Evolutionary conservation across 2,888 invertebrate species (phyloP).

Genomic region (Strigamia transsilvanica): DNA sequence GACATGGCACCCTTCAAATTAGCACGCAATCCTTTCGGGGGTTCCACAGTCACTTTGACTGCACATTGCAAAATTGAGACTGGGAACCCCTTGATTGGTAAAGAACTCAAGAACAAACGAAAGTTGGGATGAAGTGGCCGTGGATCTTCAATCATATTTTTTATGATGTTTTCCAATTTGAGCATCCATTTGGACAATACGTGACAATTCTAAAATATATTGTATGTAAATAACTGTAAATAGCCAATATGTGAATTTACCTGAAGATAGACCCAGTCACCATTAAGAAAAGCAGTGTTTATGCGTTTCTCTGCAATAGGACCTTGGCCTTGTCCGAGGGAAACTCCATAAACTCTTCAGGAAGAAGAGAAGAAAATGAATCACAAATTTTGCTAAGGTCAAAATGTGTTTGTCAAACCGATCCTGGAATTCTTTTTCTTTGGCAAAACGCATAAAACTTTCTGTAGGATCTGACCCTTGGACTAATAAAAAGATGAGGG

Average conservation of each 20-base stretch:
- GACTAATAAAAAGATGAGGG: conserved; percentile 85
- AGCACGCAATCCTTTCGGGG: conserved; percentile 66
- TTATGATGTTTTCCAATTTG: conserved; percentile 64
- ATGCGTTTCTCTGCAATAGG: conserved; percentile 66
- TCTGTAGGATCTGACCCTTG: conserved; percentile 70
- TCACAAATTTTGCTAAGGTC: not conserved
- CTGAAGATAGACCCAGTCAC: conserved; percentile 66
- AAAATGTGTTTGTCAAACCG: conserved; percentile 59
- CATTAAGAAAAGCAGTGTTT: conserved; percentile 61
- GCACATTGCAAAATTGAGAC: conserved; percentile 65
- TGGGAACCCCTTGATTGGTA: conserved; percentile 65
- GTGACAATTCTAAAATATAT: conserved; percentile 64
- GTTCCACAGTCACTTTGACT: conserved; percentile 66
- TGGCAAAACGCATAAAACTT: conserved; percentile 63
- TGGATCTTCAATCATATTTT: conserved; percentile 62
- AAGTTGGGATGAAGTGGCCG: conserved; percentile 63
- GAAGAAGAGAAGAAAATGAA: conserved; percentile 4
- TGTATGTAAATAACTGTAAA: conserved; percentile 1
- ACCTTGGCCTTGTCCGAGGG: conserved; percentile 66
- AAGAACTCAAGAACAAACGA: conserved; percentile 65
- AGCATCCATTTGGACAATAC: conserved; percentile 66
- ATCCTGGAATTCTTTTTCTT: conserved; percentile 63
- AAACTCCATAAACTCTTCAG: conserved; percentile 64
- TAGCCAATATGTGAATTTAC: conserved; percentile 57
- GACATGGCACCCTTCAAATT: conserved; percentile 86